Percentiles rank a stretch among this genome's conserved stretches.
These are phyloP conservation scores for Zapornia atra DNA, from an alignment of 2,113 vertebrate species.

Conservation along the genomic window DNA sequence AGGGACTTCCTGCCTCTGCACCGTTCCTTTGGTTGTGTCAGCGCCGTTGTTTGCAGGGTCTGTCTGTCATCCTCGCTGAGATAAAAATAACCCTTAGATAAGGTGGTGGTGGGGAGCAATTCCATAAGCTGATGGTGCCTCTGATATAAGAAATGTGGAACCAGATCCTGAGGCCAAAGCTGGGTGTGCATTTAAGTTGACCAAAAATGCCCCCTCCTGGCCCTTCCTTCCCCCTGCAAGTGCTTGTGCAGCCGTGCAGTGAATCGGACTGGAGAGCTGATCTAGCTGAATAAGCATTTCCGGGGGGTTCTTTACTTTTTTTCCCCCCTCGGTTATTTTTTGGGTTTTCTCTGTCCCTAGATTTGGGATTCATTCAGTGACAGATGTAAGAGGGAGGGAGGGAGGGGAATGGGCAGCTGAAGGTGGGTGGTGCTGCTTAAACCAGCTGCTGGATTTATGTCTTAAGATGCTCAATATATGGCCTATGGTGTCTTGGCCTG, in stretches of 20 bases:
- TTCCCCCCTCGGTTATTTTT: not conserved
- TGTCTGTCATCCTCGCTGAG: not conserved
- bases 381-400: not conserved
- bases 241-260: not conserved
- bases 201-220: constrained; percentile 66
- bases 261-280: not conserved
- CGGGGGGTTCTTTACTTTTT: not conserved
- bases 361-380: not conserved
- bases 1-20: not conserved
- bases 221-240: constrained; percentile 49
- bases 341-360: not conserved
- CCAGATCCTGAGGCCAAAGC: not conserved
- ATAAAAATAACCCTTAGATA: not conserved
- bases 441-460: not conserved
- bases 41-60: not conserved
- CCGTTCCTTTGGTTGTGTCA: not conserved
- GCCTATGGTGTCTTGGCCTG: not conserved
- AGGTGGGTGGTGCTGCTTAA: not conserved
- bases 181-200: constrained; percentile 15
- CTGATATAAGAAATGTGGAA: not conserved
- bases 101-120: not conserved
- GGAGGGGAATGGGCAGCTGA: not conserved
- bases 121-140: not conserved
- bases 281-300: not conserved
- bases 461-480: not conserved